phyloP scores from a whole-genome alignment of 1,140 invertebrate species.

The Drosophila pruinosa region DNA sequence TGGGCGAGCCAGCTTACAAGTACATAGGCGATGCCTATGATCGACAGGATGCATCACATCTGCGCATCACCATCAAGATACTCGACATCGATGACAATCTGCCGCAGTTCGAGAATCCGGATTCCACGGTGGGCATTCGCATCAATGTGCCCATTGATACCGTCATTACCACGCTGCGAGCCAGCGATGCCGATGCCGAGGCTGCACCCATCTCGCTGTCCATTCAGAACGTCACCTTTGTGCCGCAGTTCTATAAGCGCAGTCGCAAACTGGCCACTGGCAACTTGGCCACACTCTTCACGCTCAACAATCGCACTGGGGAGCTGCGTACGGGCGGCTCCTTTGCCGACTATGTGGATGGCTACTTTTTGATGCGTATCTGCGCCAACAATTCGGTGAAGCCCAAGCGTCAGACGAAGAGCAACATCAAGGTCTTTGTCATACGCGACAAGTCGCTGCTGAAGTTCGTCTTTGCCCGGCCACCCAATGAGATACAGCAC shows the following conservation, averaged over 20 bases:
- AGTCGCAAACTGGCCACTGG: slow-evolving; percentile 74
- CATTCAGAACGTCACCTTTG: slow-evolving; percentile 87
- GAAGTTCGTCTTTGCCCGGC: slow-evolving; percentile 88
- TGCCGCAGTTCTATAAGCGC: slow-evolving; percentile 86
- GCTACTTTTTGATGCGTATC: slow-evolving; percentile 86
- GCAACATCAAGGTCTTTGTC: slow-evolving; percentile 87
- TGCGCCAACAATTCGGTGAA: slow-evolving; percentile 86
- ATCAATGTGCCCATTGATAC: slow-evolving; percentile 90
- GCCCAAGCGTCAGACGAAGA: slow-evolving; percentile 68
- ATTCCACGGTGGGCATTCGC: slow-evolving; percentile 89
- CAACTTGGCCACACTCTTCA: slow-evolving; percentile 84
- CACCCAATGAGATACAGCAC: slow-evolving; percentile 86
- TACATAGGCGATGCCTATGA: slow-evolving; percentile 76
- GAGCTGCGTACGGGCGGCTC: slow-evolving; percentile 88
- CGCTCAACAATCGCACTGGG: slow-evolving; percentile 87
- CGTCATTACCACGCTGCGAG: slow-evolving; percentile 86
- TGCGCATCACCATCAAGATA: slow-evolving; percentile 87
- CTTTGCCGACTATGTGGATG: slow-evolving; percentile 88
- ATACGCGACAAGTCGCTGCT: slow-evolving; percentile 89
- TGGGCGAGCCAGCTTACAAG: slow-evolving; percentile 77
- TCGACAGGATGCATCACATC: slow-evolving; percentile 87
- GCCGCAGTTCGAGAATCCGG: slow-evolving; percentile 87
- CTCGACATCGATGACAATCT: slow-evolving; percentile 90
- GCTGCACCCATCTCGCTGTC: slow-evolving; percentile 86
- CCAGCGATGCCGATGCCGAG: slow-evolving; percentile 87